Evolutionary conservation across 2,888 invertebrate genomes (phyloP).

Genomic region (Brachyopa scutellaris): DNA sequence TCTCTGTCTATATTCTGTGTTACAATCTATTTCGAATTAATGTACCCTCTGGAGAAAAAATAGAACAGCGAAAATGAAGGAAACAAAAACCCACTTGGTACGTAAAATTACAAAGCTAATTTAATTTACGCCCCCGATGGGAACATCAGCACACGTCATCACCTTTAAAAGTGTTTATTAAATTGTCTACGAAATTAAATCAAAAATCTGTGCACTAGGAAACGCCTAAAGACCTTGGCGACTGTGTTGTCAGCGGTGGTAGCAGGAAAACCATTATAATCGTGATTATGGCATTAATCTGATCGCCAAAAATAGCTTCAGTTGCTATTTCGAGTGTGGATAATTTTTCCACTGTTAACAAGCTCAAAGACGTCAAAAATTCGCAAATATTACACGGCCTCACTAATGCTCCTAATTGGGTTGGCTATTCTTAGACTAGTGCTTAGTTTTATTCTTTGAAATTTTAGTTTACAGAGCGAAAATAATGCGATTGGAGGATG

Average conservation of each 20-base stretch:
- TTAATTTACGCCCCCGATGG: constrained; percentile 13
- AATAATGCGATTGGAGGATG: too few relatives aligned
- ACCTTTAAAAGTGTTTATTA: constrained; percentile 36
- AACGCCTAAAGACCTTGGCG: not conserved
- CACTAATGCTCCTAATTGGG: not conserved
- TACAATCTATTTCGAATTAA: too few relatives aligned
- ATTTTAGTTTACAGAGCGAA: too few relatives aligned
- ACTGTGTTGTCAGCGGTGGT: not conserved
- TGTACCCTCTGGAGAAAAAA: not conserved
- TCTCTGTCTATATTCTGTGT: too few relatives aligned
- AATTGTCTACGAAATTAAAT: constrained; percentile 32
- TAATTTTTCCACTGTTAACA: constrained; percentile 6
- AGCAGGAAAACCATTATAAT: not conserved
- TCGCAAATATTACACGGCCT: not conserved
- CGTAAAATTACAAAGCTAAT: constrained; percentile 28
- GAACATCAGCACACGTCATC: not conserved
- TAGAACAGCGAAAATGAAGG: not conserved
- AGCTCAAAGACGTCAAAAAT: not conserved
- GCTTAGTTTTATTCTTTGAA: too few relatives aligned
- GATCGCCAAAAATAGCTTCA: not conserved
- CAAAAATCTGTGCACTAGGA: not conserved
- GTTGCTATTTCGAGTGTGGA: not conserved
- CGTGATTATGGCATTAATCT: not conserved
- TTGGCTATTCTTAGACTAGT: too few relatives aligned
- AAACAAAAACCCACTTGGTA: constrained; percentile 15